Conservation (phyloP, 2,888 invertebrate species). For the Ichneumoninae sp. region DNA sequence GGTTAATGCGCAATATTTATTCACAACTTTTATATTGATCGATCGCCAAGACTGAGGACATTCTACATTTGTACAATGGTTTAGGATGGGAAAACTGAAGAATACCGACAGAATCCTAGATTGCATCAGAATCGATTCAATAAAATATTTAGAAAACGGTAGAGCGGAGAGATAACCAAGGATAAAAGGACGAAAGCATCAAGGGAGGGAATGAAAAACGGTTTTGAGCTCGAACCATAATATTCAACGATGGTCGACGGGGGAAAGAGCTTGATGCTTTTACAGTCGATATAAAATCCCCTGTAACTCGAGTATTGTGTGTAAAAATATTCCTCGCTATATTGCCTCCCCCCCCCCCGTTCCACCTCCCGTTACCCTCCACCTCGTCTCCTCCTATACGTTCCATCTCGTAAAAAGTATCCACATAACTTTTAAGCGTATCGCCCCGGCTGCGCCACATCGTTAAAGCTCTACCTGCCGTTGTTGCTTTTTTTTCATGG, state of each 20-base stretch:
- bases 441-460: conserved; percentile 57
- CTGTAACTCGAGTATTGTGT: conserved; percentile 67
- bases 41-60: background rate
- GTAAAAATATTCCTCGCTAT: conserved; percentile 67
- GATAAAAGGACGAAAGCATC: background rate
- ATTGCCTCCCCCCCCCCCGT: conserved; percentile 56
- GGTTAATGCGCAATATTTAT: background rate
- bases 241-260: conserved; percentile 33
- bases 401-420: conserved; percentile 67
- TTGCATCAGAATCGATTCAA: background rate
- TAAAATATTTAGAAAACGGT: background rate
- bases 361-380: conserved; percentile 2
- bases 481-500: background rate
- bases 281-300: conserved; percentile 69
- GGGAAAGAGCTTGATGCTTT: conserved; percentile 58
- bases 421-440: conserved; percentile 69
- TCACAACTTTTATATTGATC: background rate
- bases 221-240: conserved; percentile 36
- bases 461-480: conserved; percentile 55
- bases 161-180: background rate
- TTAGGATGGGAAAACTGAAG: conserved; percentile 6
- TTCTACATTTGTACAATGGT: too few species aligned
- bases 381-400: background rate
- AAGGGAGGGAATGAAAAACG: conserved; percentile 6
- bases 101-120: background rate